These are phyloP conservation scores for Ormia ochracea DNA, from an alignment of 2,888 invertebrate genomes.

Conservation along the genomic window DNA sequence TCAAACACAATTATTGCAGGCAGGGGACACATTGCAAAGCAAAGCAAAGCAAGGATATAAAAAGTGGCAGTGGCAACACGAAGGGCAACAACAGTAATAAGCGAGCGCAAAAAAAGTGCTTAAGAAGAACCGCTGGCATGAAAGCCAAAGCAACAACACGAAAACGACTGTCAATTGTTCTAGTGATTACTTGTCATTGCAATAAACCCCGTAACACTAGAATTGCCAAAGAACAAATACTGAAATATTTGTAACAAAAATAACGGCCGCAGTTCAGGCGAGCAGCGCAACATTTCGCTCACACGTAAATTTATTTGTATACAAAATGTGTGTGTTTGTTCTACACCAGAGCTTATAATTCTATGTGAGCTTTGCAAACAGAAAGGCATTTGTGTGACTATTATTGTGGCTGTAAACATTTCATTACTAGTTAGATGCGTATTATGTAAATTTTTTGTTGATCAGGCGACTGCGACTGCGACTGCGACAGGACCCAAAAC, in stretches of 20 bases:
- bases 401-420: too few relatives aligned
- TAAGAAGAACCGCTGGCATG: slow-evolving; percentile 7
- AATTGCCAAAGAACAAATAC: neutral
- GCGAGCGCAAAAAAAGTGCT: neutral
- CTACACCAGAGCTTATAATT: neutral
- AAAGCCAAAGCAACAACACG: neutral
- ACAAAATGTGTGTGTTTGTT: too few relatives aligned
- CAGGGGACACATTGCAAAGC: slow-evolving; percentile 14
- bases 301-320: too few relatives aligned
- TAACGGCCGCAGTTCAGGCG: slow-evolving; percentile 23
- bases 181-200: slow-evolving; percentile 60
- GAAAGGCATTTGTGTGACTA: neutral
- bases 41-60: neutral
- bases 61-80: slow-evolving; percentile 32
- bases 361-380: neutral
- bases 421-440: too few relatives aligned
- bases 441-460: too few relatives aligned
- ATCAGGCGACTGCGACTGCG: too few relatives aligned
- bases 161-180: slow-evolving; percentile 56
- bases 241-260: slow-evolving; percentile 10
- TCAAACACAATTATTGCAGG: neutral
- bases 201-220: slow-evolving; percentile 51
- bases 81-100: slow-evolving; percentile 41
- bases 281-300: neutral
- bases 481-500: too few relatives aligned